Conservation (phyloP, 2,888 invertebrate genomes). For the Dascillus cervinus region DNA sequence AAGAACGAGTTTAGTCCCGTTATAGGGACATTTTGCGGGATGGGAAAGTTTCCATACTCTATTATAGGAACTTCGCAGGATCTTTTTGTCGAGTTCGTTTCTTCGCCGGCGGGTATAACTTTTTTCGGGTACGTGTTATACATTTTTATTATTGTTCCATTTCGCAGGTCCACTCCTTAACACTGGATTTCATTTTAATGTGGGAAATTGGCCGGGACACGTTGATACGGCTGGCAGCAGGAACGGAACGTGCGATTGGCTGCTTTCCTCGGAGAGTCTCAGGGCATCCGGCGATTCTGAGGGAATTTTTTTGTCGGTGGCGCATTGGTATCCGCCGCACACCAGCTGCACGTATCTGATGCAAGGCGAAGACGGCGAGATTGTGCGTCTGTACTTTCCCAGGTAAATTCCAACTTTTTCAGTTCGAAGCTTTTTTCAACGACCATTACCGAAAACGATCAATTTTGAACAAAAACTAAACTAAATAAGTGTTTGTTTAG, state of each 20-base stretch:
- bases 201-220: slow-evolving; percentile 90
- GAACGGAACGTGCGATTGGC: slow-evolving; percentile 84
- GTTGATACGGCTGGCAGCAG: slow-evolving; percentile 82
- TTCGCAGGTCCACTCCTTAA: slow-evolving; percentile 79
- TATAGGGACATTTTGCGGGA: slow-evolving; percentile 86
- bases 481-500: no score
- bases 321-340: slow-evolving; percentile 91
- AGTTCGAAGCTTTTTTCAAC: no score
- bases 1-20: slow-evolving; percentile 79
- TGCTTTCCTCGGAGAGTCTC: slow-evolving; percentile 73
- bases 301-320: slow-evolving; percentile 84
- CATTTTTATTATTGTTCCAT: slow-evolving; percentile 13
- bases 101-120: slow-evolving; percentile 68
- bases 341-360: slow-evolving; percentile 88
- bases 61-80: slow-evolving; percentile 89
- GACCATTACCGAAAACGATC: no score
- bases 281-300: slow-evolving; percentile 73
- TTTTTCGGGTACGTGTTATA: background rate
- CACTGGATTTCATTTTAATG: slow-evolving; percentile 92
- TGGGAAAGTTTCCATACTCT: slow-evolving; percentile 90
- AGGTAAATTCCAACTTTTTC: no score
- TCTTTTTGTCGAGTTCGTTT: slow-evolving; percentile 82
- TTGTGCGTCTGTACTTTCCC: slow-evolving; percentile 83
- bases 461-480: no score
- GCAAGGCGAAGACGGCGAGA: slow-evolving; percentile 78